Evolutionary conservation across 2,797 vertebrate species (phyloP).

Genomic region (Balearica regulorum): DNA sequence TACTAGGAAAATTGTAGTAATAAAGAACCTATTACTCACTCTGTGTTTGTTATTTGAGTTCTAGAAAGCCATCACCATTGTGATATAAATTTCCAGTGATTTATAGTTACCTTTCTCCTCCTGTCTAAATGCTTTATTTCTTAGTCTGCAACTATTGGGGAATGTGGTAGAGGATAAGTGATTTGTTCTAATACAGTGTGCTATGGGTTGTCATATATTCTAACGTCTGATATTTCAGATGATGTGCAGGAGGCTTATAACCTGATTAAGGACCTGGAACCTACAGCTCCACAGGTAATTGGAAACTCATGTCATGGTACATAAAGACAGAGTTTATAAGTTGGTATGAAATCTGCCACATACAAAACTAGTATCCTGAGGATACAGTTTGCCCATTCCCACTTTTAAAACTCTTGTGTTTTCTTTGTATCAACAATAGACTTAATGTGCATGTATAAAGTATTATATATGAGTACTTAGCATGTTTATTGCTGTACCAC

Average conservation of each 20-base stretch:
- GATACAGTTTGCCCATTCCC: background rate
- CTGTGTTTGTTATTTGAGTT: conserved; percentile 14
- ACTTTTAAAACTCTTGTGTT: background rate
- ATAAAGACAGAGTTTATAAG: background rate
- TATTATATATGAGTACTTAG: background rate
- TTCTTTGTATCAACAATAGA: background rate
- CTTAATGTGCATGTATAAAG: background rate
- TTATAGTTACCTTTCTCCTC: background rate
- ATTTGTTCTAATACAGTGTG: background rate
- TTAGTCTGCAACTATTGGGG: background rate
- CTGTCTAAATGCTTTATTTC: conserved; percentile 34
- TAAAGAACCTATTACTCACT: conserved; percentile 45
- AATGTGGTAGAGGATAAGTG: background rate
- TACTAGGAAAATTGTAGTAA: conserved; percentile 6
- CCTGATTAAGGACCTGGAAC: conserved; percentile 93
- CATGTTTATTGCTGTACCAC: background rate
- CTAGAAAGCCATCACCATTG: background rate
- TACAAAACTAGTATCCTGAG: background rate
- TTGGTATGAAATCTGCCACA: background rate
- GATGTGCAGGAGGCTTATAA: conserved; percentile 96
- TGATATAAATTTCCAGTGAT: conserved; percentile 30
- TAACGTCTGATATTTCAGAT: conserved; percentile 78
- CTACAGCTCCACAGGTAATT: conserved; percentile 89
- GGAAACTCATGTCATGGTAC: background rate
- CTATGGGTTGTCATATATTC: background rate